Evolutionary conservation across 1,140 invertebrate genomes (phyloP), one percentile per base, ranked within the genome.

Genomic region (Drosophila albomicans): DNA sequence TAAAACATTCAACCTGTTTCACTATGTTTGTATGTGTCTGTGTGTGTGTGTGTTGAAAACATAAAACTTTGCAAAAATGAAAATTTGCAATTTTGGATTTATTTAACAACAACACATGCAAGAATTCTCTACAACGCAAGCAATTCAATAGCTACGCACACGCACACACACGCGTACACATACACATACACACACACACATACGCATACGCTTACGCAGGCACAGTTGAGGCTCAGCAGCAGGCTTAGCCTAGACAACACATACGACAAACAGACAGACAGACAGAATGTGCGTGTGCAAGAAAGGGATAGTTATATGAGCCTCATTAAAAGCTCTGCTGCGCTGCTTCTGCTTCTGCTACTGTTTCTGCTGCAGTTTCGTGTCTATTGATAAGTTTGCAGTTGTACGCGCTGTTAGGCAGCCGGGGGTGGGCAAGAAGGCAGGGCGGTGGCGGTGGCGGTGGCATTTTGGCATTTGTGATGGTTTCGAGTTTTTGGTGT

Each of bases 81-180:
- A 46, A 30, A 48, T 16, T 25, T 13, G n/a, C 15, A 35, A 57
- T 41, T 57, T 57, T 7, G 35, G 8, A 3, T 15, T 38, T 11
- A 56, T 38, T 41, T 51, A 58, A 61, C 20, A 32, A 61, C 20
- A 32, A 10, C 4, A 35, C 66, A 69, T 69, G 66, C 66, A 52
- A 69, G 5, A 46, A 57, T 6, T 5, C 13, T 41, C 45, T 43
- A 69, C 46, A 48, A 68, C 35, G 20, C 35, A 51, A 11, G 32
- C 32, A 67, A 54, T 20, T 54, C 20, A 56, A 51, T 16, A 69
- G 10, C 58, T 43, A 57, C 25, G 25, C 38, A 41, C 32, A 48
- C 20, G n/a, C 59, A 58, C 51, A 57, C 48, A 61, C 11, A 8
- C 3, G 6, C n/a, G 1, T 16, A 49, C 16, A 45, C n/a, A 43